These are phyloP conservation scores for Hemiscyllium ocellatum DNA, from an alignment of 2,113 vertebrate genomes.

Conservation along the genomic window DNA sequence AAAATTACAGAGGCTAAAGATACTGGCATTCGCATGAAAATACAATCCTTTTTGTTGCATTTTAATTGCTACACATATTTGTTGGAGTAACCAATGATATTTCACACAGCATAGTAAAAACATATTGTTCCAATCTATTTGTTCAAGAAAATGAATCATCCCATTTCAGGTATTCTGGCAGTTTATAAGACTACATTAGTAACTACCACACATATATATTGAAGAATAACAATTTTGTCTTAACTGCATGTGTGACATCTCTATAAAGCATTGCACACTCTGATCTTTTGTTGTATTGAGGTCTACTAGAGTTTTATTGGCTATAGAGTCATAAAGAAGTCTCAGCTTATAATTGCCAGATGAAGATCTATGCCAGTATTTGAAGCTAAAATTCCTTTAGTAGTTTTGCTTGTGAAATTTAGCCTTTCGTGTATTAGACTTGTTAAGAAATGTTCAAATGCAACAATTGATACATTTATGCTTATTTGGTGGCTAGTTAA, in stretches of 20 bases:
- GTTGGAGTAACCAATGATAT: background rate
- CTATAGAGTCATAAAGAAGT: conserved; percentile 34
- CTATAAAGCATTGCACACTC: conserved; percentile 35
- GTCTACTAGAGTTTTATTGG: conserved; percentile 33
- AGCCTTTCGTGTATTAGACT: background rate
- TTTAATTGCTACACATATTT: background rate
- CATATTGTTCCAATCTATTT: background rate
- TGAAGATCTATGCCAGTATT: conserved; percentile 30
- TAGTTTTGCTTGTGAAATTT: conserved; percentile 13
- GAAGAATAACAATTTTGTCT: conserved; percentile 33
- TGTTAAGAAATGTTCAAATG: background rate
- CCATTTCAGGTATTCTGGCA: conserved; percentile 8
- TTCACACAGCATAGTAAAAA: background rate
- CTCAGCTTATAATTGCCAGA: conserved; percentile 33
- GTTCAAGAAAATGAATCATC: background rate
- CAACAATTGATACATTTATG: background rate
- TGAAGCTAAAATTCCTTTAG: conserved; percentile 29
- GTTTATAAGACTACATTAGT: background rate
- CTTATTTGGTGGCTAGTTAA: background rate
- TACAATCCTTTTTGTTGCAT: background rate
- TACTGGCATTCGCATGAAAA: background rate
- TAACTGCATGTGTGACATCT: conserved; percentile 38
- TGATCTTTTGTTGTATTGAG: conserved; percentile 38
- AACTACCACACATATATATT: conserved; percentile 13
- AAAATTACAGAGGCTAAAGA: conserved; percentile 22